A percentile compares a stretch with the other conserved stretches of the same genome.
phyloP scores from a whole-genome alignment of 2,797 vertebrate genomes.

The Alectoris magna region DNA sequence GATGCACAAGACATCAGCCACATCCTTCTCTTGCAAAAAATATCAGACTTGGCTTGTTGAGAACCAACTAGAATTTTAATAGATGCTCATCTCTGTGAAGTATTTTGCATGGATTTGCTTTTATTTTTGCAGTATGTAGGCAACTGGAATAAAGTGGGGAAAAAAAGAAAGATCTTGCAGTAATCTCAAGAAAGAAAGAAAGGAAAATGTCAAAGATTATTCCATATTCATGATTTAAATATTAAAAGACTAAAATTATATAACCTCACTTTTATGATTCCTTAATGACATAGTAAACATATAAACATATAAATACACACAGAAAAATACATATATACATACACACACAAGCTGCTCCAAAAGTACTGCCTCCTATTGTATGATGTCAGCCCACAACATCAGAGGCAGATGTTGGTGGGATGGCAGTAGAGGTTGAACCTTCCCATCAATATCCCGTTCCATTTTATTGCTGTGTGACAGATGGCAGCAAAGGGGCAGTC shows the following conservation, averaged over 20 bases:
- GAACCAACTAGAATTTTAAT: conserved; percentile 25
- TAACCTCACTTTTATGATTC: not conserved
- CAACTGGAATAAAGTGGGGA: conserved; percentile 15
- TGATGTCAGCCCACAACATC: too few relatives aligned
- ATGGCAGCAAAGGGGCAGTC: too few relatives aligned
- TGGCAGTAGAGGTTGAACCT: too few relatives aligned
- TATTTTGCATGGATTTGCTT: conserved; percentile 40
- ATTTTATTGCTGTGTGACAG: too few relatives aligned
- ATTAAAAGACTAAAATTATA: not conserved
- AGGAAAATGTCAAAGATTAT: not conserved
- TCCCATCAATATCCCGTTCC: too few relatives aligned
- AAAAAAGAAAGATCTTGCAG: conserved; percentile 4
- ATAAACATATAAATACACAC: not conserved
- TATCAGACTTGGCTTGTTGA: not conserved
- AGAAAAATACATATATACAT: too few relatives aligned
- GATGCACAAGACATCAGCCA: not conserved
- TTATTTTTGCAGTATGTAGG: conserved; percentile 24
- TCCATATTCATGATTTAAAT: not conserved
- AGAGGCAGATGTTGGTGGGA: too few relatives aligned
- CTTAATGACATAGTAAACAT: not conserved
- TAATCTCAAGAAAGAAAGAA: not conserved
- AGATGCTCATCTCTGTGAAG: not conserved
- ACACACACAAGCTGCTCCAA: too few relatives aligned
- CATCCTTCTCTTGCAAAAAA: conserved; percentile 11
- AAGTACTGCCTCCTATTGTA: too few relatives aligned